A percentile compares a stretch with the other conserved stretches of the same genome.
Evolutionary conservation across 2,113 vertebrate species (phyloP).

Genomic region (Paradisaea rubra): DNA sequence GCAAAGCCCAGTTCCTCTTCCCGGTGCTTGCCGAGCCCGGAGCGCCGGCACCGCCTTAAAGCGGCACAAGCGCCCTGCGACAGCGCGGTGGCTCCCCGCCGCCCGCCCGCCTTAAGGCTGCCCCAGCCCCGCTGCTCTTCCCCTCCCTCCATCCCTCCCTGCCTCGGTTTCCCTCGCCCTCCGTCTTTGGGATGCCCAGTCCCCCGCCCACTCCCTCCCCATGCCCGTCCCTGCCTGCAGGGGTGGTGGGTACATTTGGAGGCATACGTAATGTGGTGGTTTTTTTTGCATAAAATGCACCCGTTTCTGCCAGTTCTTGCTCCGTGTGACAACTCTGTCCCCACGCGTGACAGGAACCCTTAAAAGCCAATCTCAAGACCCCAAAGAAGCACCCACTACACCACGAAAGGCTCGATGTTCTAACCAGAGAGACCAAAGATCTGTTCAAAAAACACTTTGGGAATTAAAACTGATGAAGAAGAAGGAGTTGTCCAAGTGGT

Average conservation of each 20-base stretch:
- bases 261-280: accelerated
- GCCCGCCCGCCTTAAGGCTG: neutral
- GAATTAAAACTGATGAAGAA: neutral
- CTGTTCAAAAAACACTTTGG: neutral
- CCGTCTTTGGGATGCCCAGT: accelerated
- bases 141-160: neutral
- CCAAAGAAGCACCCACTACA: neutral
- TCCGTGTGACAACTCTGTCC: neutral
- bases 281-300: neutral
- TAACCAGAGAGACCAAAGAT: neutral
- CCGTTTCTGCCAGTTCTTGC: accelerated
- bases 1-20: conserved; percentile 54
- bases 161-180: neutral
- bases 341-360: neutral
- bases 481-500: neutral
- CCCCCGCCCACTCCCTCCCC: accelerated
- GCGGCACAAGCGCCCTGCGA: neutral
- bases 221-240: neutral
- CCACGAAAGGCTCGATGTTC: neutral
- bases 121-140: neutral
- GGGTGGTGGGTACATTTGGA: neutral
- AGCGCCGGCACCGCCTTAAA: conserved; percentile 43
- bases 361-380: accelerated
- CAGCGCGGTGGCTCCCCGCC: neutral
- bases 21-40: neutral